phyloP scores from a whole-genome alignment of 2,888 invertebrate species.

The Resseliella maxima region DNA sequence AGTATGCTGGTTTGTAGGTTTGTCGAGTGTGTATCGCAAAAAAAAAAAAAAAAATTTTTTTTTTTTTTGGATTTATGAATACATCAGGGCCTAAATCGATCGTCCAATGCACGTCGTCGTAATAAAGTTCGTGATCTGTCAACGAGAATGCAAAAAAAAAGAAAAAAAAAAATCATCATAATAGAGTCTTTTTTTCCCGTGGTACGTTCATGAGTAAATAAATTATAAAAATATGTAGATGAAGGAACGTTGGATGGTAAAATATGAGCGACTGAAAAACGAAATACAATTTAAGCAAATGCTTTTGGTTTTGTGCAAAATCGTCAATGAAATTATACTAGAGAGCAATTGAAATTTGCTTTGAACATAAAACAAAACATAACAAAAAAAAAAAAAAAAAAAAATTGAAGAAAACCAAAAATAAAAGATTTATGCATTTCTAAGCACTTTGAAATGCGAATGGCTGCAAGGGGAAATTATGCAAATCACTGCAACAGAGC shows the following conservation, averaged over 20 bases:
- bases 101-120: conserved; percentile 9
- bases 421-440: neutral
- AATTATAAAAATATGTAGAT: neutral
- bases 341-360: neutral
- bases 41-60: no score
- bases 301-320: neutral
- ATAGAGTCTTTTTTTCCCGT: neutral
- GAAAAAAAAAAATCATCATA: neutral
- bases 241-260: conserved; percentile 13
- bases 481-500: conserved; percentile 23
- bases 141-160: neutral
- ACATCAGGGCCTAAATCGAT: conserved; percentile 33
- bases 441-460: neutral
- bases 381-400: neutral
- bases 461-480: conserved; percentile 18
- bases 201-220: neutral
- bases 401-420: neutral
- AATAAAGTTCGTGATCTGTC: conserved; percentile 46
- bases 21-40: neutral
- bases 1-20: neutral
- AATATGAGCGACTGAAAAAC: no score
- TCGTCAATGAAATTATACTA: conserved; percentile 10
- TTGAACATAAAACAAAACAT: neutral
- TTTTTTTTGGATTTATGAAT: conserved; percentile 9
- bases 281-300: neutral